Evolutionary conservation across 2,797 vertebrate genomes (phyloP).

Genomic region (Spatula clypeata): DNA sequence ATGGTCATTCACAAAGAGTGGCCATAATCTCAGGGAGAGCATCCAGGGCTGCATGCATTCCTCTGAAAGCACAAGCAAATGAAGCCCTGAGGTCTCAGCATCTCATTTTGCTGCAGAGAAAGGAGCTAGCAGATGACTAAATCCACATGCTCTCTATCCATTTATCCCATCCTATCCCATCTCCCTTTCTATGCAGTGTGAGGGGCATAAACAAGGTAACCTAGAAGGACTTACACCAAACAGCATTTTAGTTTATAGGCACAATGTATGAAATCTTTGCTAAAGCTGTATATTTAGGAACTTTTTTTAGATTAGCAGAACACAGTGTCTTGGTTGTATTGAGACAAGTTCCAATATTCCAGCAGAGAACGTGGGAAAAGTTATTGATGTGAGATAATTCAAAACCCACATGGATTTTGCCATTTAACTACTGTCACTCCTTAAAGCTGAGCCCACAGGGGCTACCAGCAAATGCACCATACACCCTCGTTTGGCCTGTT

Average conservation of each 20-base stretch:
- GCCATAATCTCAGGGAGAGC: not conserved
- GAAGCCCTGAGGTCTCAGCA: not conserved
- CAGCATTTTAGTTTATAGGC: not conserved
- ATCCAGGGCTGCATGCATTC: fast-evolving
- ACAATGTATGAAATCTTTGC: not conserved
- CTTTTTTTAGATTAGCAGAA: not conserved
- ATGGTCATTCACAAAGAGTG: not conserved
- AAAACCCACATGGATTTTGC: not conserved
- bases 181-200: not conserved
- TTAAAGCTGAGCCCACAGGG: not conserved
- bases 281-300: not conserved
- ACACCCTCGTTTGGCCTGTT: not conserved
- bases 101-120: not conserved
- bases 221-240: not conserved
- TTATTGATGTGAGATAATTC: not conserved
- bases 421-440: not conserved
- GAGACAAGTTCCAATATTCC: not conserved
- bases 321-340: not conserved
- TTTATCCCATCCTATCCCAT: too few relatives aligned
- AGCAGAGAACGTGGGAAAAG: not conserved
- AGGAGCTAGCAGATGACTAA: not conserved
- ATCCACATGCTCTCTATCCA: not conserved
- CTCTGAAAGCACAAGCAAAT: not conserved
- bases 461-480: not conserved
- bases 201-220: not conserved